Evolutionary conservation across 1,140 invertebrate genomes (phyloP).

Genomic region (Stegodyphus dumicola): DNA sequence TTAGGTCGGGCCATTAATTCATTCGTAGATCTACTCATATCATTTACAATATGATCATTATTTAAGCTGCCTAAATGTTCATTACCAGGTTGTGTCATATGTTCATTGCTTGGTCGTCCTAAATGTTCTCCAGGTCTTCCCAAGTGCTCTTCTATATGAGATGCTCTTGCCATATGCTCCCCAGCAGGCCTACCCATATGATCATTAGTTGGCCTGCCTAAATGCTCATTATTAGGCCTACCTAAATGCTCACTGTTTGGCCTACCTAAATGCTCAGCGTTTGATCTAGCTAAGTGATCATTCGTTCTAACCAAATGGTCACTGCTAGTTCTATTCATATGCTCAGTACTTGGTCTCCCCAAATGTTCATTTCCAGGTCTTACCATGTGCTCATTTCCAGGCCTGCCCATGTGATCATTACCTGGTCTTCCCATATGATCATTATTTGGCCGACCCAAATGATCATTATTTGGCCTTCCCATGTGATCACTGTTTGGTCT

Average conservation of each 20-base stretch:
- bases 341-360: constrained; percentile 17
- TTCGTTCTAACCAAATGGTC: constrained; percentile 23
- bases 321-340: constrained; percentile 27
- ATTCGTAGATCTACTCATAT: constrained; percentile 34
- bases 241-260: constrained; percentile 19
- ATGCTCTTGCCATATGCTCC: neutral
- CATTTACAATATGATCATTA: constrained; percentile 46
- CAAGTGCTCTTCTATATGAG: constrained; percentile 43
- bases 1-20: constrained; percentile 22
- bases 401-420: constrained; percentile 46
- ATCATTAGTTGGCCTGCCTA: constrained; percentile 18
- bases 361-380: constrained; percentile 5
- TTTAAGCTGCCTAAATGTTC: constrained; percentile 49
- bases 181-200: constrained; percentile 9
- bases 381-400: neutral
- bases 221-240: constrained; percentile 34
- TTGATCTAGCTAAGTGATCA: constrained; percentile 41
- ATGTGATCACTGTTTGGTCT: constrained; percentile 24
- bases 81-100: constrained; percentile 11
- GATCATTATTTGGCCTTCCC: constrained; percentile 26
- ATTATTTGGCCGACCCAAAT: constrained; percentile 23
- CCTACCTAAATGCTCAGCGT: constrained; percentile 26
- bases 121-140: constrained; percentile 36
- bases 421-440: constrained; percentile 7
- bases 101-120: constrained; percentile 20